These are phyloP conservation scores for Amazona guildingii DNA, from an alignment of 2,113 vertebrate genomes.

Conservation along the genomic window DNA sequence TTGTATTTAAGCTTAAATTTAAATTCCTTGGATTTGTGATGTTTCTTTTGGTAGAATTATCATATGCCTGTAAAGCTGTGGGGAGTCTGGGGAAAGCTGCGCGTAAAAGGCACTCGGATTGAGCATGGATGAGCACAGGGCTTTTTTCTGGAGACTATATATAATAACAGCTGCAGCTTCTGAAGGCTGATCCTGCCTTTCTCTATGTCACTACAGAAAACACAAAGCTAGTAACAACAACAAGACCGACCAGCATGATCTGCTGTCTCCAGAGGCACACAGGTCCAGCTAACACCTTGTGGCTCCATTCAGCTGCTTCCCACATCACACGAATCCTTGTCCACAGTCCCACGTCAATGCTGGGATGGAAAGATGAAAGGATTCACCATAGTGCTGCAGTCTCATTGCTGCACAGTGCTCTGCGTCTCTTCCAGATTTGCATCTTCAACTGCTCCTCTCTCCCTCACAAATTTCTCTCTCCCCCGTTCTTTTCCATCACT, in stretches of 20 bases:
- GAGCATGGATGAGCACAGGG: background rate
- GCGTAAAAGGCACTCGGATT: background rate
- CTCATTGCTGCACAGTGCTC: accelerated
- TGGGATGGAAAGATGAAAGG: background rate
- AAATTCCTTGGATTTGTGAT: background rate
- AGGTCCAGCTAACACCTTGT: background rate
- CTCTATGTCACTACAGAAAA: background rate
- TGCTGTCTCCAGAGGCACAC: too few relatives aligned
- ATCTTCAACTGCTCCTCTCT: background rate
- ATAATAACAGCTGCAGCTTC: background rate
- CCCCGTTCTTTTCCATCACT: background rate
- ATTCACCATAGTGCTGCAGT: background rate
- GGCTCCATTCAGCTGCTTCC: background rate
- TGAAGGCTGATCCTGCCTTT: background rate
- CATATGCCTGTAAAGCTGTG: background rate
- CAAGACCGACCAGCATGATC: background rate
- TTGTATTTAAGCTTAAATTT: background rate
- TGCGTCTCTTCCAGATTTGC: background rate
- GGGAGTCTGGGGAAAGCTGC: background rate
- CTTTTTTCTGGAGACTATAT: background rate
- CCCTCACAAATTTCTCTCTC: background rate
- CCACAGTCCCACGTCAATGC: accelerated
- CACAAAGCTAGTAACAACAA: background rate
- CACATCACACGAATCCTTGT: accelerated
- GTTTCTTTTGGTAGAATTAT: background rate